Evolutionary conservation across 2,888 invertebrate genomes (phyloP).

Genomic region (Danaus chrysippus): DNA sequence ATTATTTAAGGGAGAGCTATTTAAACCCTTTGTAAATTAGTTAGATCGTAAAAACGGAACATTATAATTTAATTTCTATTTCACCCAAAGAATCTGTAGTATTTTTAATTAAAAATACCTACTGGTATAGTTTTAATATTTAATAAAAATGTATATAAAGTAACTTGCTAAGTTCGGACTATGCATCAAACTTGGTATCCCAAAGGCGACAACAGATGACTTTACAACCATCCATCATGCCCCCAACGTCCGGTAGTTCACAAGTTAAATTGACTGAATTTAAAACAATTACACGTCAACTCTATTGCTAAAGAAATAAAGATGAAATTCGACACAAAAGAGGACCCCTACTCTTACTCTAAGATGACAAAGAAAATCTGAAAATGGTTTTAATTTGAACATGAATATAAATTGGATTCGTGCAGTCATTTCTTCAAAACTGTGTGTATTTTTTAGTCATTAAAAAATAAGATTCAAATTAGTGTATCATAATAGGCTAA

Average conservation of each 20-base stretch:
- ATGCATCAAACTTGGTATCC: constrained; percentile 27
- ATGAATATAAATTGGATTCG: background rate
- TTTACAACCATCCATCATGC: constrained; percentile 31
- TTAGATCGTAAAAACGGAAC: constrained; percentile 27
- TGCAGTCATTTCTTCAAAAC: background rate
- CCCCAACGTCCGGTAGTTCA: constrained; percentile 29
- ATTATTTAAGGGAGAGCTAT: constrained; percentile 48
- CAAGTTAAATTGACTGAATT: constrained; percentile 34
- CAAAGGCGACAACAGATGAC: constrained; percentile 28
- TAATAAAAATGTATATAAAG: background rate
- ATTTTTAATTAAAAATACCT: background rate
- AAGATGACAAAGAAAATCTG: constrained; percentile 14
- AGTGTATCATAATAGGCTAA: too few relatives aligned
- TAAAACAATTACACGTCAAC: constrained; percentile 5
- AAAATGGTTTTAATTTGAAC: constrained; percentile 8
- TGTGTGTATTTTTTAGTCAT: background rate
- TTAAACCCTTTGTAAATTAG: constrained; percentile 34
- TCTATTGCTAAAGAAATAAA: background rate
- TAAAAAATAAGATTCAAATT: too few relatives aligned
- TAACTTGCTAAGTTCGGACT: constrained; percentile 16
- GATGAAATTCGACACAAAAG: background rate
- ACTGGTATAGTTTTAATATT: background rate
- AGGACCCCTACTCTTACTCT: constrained; percentile 11
- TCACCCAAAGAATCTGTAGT: background rate
- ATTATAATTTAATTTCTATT: constrained; percentile 30